Evolutionary conservation across 2,113 vertebrate genomes (phyloP).

Genomic region (mouse (Mus musculus)): DNA sequence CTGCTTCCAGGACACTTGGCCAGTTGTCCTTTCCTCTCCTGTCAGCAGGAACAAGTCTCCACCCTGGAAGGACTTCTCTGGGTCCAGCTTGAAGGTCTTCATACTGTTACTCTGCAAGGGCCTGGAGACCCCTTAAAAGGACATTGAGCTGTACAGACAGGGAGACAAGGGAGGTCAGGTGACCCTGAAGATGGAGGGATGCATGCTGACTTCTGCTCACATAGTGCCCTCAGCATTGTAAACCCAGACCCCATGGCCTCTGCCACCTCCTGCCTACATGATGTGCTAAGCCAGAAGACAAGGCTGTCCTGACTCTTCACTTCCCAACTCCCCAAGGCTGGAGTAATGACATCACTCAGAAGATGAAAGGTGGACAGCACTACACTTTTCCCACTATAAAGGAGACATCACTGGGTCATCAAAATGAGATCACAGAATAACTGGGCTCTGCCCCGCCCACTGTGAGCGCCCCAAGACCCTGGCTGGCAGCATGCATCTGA

Average conservation of each 20-base stretch:
- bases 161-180: neutral
- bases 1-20: neutral
- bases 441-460: too few relatives aligned
- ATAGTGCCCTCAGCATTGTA: neutral
- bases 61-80: neutral
- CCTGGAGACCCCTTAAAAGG: neutral
- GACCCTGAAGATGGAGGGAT: neutral
- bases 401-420: too few relatives aligned
- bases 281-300: neutral
- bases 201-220: neutral
- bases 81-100: neutral
- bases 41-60: neutral
- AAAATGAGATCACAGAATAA: accelerated
- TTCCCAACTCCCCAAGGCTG: accelerated
- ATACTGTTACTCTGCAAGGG: neutral
- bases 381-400: neutral
- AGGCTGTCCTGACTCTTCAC: neutral
- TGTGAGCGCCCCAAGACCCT: accelerated
- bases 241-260: neutral
- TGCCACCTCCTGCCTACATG: neutral
- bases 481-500: neutral
- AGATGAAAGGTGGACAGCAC: neutral
- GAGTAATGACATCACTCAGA: neutral
- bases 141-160: neutral
- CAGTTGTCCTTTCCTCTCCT: neutral